A percentile compares a stretch with the other conserved stretches of the same genome.
phyloP scores from a whole-genome alignment of 2,113 vertebrate species.

The Zosterops lateralis region DNA sequence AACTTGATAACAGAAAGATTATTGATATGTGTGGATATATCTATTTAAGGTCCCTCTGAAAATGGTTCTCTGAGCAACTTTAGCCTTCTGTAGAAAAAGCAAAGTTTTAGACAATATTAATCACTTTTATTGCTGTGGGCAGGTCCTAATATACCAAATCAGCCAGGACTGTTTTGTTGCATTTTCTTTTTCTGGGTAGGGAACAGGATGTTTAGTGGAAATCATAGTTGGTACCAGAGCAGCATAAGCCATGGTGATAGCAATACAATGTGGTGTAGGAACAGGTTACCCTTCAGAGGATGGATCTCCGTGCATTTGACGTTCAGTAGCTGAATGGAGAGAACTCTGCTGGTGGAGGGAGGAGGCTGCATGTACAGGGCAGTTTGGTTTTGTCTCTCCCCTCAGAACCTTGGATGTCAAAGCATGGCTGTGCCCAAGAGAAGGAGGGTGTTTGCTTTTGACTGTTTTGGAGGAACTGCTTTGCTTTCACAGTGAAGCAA shows the following conservation, averaged over 20 bases:
- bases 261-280: not conserved
- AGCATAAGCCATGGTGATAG: not conserved
- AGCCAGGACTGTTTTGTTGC: not conserved
- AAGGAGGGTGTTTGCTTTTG: not conserved
- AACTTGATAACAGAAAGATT: not conserved
- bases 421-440: not conserved
- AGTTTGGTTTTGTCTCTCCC: not conserved
- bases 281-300: not conserved
- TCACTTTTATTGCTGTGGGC: not conserved
- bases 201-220: not conserved
- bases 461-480: not conserved
- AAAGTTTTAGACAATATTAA: not conserved
- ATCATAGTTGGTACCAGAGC: not conserved
- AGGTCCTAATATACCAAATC: not conserved
- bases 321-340: not conserved
- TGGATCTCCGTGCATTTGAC: rapidly evolving
- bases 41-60: not conserved
- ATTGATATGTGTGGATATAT: not conserved
- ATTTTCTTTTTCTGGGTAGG: not conserved
- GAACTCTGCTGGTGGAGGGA: not conserved
- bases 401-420: not conserved
- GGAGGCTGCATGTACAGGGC: not conserved
- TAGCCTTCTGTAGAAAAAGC: not conserved
- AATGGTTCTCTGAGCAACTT: not conserved
- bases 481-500: not conserved